Conservation (phyloP, 1,140 invertebrate species). For the Camponotus vicinus region DNA sequence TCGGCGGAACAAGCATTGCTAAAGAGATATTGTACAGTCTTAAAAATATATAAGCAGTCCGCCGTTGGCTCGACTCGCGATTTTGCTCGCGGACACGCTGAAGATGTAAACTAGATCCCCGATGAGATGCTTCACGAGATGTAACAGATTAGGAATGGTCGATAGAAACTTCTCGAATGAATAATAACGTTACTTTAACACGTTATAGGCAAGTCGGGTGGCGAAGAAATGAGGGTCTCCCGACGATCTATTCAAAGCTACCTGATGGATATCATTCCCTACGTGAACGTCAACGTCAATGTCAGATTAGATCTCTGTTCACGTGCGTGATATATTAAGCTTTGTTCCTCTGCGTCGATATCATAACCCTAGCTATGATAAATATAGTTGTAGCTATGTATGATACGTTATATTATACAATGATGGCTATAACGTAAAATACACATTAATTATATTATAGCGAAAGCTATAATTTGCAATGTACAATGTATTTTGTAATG, state of each 20-base stretch:
- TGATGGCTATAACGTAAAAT: constrained; percentile 34
- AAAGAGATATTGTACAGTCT: constrained; percentile 67
- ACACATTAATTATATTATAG: constrained; percentile 11
- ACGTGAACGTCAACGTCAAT: neutral
- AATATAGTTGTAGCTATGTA: neutral
- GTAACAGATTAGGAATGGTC: constrained; percentile 64
- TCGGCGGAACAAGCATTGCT: constrained; percentile 7
- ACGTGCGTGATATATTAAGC: constrained; percentile 7
- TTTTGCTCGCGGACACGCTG: constrained; percentile 24
- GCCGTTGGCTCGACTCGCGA: constrained; percentile 13
- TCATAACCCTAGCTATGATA: constrained; percentile 21
- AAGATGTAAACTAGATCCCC: constrained; percentile 56
- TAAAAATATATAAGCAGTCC: constrained; percentile 69
- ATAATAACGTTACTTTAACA: constrained; percentile 37
- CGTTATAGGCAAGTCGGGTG: constrained; percentile 21
- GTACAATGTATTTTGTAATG: neutral
- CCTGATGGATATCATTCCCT: neutral
- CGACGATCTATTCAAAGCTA: constrained; percentile 14
- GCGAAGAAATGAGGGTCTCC: neutral
- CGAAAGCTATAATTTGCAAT: neutral
- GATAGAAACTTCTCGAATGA: constrained; percentile 72
- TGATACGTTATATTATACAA: neutral
- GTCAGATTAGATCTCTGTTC: constrained; percentile 18
- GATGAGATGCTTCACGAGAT: constrained; percentile 45
- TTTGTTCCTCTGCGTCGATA: constrained; percentile 29